phyloP scores from a whole-genome alignment of 2,888 invertebrate genomes.

The Pimpla rufipes region DNA sequence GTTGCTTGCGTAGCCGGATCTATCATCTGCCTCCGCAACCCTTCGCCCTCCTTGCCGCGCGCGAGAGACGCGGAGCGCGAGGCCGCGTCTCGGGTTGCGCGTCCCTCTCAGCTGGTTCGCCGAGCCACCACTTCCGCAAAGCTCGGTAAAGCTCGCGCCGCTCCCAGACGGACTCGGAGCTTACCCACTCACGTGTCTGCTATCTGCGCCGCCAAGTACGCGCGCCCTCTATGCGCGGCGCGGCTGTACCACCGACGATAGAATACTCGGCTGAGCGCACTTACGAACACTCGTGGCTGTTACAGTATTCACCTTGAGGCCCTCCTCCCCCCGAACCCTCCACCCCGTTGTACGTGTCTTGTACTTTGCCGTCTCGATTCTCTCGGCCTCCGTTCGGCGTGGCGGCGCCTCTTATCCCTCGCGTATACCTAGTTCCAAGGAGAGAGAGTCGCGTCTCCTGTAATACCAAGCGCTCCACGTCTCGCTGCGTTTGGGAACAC shows the following conservation, averaged over 20 bases:
- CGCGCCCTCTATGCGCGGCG: not conserved
- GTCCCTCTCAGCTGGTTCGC: slow-evolving; percentile 34
- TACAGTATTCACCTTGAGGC: slow-evolving; percentile 23
- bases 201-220: slow-evolving; percentile 23
- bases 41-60: slow-evolving; percentile 18
- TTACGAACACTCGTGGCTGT: slow-evolving; percentile 55
- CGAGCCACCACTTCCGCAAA: slow-evolving; percentile 53
- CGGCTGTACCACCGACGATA: slow-evolving; percentile 6
- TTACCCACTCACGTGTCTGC: slow-evolving; percentile 56
- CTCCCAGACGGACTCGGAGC: slow-evolving; percentile 60
- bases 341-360: slow-evolving; percentile 53
- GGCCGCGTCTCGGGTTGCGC: slow-evolving; percentile 57
- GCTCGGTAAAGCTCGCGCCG: slow-evolving; percentile 60
- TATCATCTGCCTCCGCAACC: slow-evolving; percentile 68
- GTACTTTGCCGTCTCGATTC: slow-evolving; percentile 49
- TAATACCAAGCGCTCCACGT: not conserved
- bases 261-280: slow-evolving; percentile 53
- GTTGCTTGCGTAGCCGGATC: slow-evolving; percentile 78
- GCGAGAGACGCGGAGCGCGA: not conserved
- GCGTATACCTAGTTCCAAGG: slow-evolving; percentile 17
- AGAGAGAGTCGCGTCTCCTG: not conserved
- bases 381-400: not conserved
- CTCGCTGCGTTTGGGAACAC: slow-evolving; percentile 13
- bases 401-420: slow-evolving; percentile 37
- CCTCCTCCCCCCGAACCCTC: too few species aligned